Conservation (phyloP, 2,888 invertebrate genomes). For the Cephus rjabovi region DNA sequence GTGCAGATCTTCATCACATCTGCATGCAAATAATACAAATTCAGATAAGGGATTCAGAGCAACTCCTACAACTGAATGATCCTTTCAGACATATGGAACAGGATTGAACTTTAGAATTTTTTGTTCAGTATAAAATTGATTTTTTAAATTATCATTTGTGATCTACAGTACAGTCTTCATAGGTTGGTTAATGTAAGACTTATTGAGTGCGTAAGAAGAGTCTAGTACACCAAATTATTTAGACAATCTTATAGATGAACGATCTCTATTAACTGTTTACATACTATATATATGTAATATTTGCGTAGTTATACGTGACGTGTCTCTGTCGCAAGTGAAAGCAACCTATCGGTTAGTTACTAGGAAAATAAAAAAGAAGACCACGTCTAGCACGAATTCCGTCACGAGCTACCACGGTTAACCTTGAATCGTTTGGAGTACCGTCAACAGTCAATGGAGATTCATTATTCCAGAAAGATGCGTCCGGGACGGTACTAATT, state of each 20-base stretch:
- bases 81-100: too few relatives aligned
- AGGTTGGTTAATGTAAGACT: too few relatives aligned
- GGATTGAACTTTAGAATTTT: too few relatives aligned
- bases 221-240: not conserved
- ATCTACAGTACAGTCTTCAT: too few relatives aligned
- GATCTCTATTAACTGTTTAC: not conserved
- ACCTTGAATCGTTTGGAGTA: constrained; percentile 14
- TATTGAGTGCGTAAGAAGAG: too few relatives aligned
- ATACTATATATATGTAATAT: not conserved
- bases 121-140: too few relatives aligned
- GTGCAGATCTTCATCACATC: not conserved
- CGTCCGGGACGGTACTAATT: not conserved
- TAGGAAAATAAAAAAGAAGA: not conserved
- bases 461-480: not conserved
- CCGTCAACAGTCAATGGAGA: not conserved
- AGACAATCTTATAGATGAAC: not conserved
- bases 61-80: too few relatives aligned
- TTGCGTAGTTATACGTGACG: not conserved
- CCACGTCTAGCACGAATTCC: constrained; percentile 13
- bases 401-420: constrained; percentile 14
- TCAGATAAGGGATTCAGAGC: too few relatives aligned
- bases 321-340: not conserved
- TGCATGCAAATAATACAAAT: not conserved
- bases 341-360: not conserved
- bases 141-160: too few relatives aligned